Evolutionary conservation across 2,113 vertebrate species (phyloP), one percentile per base, ranked within the genome.

Genomic region (Tyto alba): DNA sequence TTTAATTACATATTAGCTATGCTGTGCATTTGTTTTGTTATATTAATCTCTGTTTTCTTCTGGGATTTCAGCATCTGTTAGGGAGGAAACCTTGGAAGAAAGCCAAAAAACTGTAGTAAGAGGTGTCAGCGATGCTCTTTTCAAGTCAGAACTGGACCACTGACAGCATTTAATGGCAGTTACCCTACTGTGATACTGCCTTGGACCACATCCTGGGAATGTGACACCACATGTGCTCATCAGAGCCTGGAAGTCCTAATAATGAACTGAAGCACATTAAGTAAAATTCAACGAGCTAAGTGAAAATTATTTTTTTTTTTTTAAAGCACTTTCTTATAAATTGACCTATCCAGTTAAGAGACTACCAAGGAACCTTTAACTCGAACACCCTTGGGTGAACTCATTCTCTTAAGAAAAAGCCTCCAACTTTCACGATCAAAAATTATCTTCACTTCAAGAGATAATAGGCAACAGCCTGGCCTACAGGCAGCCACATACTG

Each of bases 1-100:
- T 72, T 95, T 88, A 91, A 89, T 95, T 90, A 77, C 71, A 90
- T 62, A 95, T 96, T 92, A 87, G 74, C 66, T 82, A 17, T 76
- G 45, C 53, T 82, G 16, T 41, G 77, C 43, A 59, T 88, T 93
- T 85, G 23, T 32, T 90, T 68, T 76, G 41, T 78, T 94, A 77
- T 67, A 82, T 85, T 75, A 26, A 26, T 76, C 26, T 32, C 50
- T 47, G 16, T 59, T 96, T 91, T 95, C 91, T 87, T 32, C 73
- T 62, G 84, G 81, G 92, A 94, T 85, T 87, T 88, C 77, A 73
- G 89, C 80, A 95, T 74, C 84, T 92, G 76, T 75, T 85, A 20
- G 38, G 47, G 81, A 85, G 47, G 22, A 87, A 93, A 89, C 11
- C 59, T 69, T 93, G 78, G 87, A 88, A 88, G 27, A 91, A 89